These are phyloP conservation scores for Chymomyza caudatula DNA, from an alignment of 2,888 invertebrate genomes.

Conservation along the genomic window DNA sequence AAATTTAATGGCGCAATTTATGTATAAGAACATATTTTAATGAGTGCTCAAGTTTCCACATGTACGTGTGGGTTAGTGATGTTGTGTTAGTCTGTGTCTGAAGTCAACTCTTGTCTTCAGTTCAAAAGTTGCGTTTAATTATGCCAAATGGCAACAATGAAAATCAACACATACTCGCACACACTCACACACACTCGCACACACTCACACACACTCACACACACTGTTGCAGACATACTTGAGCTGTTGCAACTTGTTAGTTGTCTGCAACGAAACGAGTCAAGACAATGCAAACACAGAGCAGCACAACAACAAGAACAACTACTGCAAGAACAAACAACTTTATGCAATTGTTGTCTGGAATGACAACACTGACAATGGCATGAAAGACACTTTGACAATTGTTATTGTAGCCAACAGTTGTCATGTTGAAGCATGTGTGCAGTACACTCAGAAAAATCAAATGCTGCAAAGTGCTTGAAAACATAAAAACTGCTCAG, in stretches of 20 bases:
- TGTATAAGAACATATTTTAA: constrained; percentile 22
- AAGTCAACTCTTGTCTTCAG: background rate
- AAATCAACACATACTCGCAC: constrained; percentile 28
- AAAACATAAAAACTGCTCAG: no score
- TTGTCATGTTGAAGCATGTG: constrained; percentile 39
- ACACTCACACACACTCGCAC: background rate
- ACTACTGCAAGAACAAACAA: constrained; percentile 10
- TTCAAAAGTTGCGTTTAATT: constrained; percentile 53
- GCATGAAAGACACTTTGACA: constrained; percentile 39
- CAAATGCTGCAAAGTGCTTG: no score
- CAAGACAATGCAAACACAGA: constrained; percentile 40
- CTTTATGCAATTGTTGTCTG: constrained; percentile 55
- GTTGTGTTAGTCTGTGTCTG: background rate
- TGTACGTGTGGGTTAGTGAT: background rate
- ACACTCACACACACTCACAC: background rate
- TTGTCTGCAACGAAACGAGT: constrained; percentile 12
- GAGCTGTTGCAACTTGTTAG: constrained; percentile 21
- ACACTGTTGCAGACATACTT: background rate
- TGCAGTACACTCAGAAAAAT: background rate
- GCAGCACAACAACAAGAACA: background rate
- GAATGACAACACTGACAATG: constrained; percentile 61
- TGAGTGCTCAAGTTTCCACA: constrained; percentile 23
- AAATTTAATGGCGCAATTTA: constrained; percentile 30
- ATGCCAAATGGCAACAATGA: constrained; percentile 66
- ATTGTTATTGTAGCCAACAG: constrained; percentile 61